phyloP scores from a whole-genome alignment of 1,140 invertebrate genomes.

The Cylas formicarius region DNA sequence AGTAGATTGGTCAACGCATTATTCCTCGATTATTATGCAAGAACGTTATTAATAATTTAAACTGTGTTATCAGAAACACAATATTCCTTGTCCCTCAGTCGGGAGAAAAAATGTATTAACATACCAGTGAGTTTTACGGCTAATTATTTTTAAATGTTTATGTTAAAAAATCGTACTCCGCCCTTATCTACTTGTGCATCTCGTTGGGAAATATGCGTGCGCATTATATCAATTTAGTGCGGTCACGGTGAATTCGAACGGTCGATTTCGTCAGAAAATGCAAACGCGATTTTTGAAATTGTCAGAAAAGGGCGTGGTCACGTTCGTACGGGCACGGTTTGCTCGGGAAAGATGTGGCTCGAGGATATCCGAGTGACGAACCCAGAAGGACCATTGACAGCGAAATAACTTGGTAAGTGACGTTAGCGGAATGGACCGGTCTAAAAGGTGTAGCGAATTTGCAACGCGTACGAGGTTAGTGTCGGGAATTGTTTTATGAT shows the following conservation, averaged over 20 bases:
- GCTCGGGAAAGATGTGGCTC: too few species aligned
- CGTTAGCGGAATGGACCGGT: too few species aligned
- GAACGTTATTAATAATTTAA: conserved; percentile 3
- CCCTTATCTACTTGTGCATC: conserved; percentile 25
- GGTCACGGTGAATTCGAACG: too few species aligned
- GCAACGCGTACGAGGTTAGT: conserved; percentile 27
- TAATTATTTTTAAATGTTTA: conserved; percentile 21
- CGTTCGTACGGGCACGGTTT: too few species aligned
- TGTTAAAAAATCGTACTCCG: conserved; percentile 19
- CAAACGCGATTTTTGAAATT: too few species aligned
- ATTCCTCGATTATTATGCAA: background rate
- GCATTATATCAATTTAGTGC: too few species aligned
- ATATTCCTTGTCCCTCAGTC: background rate
- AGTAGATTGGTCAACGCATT: conserved; percentile 1
- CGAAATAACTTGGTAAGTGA: too few species aligned
- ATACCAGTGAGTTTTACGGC: conserved; percentile 10
- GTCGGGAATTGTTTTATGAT: conserved; percentile 31
- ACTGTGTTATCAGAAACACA: background rate
- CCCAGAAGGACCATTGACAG: too few species aligned
- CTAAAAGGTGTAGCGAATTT: conserved; percentile 32
- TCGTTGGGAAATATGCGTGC: too few species aligned
- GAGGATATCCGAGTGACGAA: too few species aligned
- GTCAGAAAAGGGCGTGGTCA: too few species aligned
- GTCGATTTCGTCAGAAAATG: too few species aligned
- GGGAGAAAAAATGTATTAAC: conserved; percentile 3